phyloP scores from a whole-genome alignment of 2,888 invertebrate genomes.

The Synanthedon andrenaeformis region DNA sequence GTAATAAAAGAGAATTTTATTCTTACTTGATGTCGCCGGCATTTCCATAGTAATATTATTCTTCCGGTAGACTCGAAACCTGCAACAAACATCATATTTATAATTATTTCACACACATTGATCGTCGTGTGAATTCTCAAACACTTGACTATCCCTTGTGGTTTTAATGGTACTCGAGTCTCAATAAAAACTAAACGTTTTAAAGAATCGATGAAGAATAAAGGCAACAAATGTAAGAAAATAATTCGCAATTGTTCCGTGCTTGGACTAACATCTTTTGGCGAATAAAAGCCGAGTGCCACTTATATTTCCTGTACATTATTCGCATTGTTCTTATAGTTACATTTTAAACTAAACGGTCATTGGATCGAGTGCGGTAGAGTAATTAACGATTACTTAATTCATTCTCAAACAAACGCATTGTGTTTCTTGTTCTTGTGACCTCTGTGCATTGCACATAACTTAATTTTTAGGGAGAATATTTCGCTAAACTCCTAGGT shows the following conservation, averaged over 20 bases:
- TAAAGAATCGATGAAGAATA: conserved; percentile 46
- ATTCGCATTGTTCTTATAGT: conserved; percentile 46
- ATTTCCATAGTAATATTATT: conserved; percentile 23
- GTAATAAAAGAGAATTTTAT: not conserved
- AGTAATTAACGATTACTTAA: conserved; percentile 26
- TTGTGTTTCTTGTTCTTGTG: conserved; percentile 9
- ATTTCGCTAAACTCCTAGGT: too few relatives aligned
- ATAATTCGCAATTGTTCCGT: conserved; percentile 43
- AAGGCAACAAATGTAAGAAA: conserved; percentile 61
- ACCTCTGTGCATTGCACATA: conserved; percentile 1
- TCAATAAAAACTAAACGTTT: conserved; percentile 22
- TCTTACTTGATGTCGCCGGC: conserved; percentile 43
- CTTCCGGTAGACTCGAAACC: conserved; percentile 10
- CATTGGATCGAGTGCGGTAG: conserved; percentile 28
- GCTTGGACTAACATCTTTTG: conserved; percentile 50
- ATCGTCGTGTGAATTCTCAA: conserved; percentile 23
- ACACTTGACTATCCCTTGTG: conserved; percentile 20
- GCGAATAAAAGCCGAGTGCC: conserved; percentile 41
- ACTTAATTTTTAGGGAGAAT: too few relatives aligned
- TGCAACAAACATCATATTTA: conserved; percentile 15
- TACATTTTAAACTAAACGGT: conserved; percentile 3
- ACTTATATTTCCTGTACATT: conserved; percentile 40
- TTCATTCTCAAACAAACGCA: conserved; percentile 19
- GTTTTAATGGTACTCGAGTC: conserved; percentile 32
- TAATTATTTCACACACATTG: conserved; percentile 15